Evolutionary conservation across 2,113 vertebrate genomes (phyloP).

Genomic region (Varanus salvator): DNA sequence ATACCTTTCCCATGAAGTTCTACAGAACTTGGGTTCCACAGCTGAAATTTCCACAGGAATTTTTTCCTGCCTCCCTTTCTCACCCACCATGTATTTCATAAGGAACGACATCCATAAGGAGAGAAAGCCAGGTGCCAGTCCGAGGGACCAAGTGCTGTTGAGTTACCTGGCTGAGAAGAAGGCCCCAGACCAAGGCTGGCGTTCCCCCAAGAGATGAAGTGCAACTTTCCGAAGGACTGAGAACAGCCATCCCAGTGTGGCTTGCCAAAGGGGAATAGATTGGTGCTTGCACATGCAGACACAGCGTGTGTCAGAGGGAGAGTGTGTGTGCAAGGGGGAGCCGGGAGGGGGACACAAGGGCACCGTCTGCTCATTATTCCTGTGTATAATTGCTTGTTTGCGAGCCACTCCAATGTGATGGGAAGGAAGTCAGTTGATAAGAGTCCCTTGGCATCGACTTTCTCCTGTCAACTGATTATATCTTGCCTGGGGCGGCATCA

Average conservation of each 20-base stretch:
- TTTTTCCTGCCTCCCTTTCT: too few species aligned
- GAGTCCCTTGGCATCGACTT: conserved; percentile 24
- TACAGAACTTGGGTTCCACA: not conserved
- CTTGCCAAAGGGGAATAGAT: not conserved
- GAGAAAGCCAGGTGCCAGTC: not conserved
- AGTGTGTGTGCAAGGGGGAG: not conserved
- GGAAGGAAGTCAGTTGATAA: conserved; percentile 32
- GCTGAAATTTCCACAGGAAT: not conserved
- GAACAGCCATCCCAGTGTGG: not conserved
- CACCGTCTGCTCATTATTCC: conserved; percentile 15
- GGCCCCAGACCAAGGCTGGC: not conserved
- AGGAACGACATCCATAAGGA: not conserved
- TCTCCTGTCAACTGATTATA: conserved; percentile 44
- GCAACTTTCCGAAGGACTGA: not conserved
- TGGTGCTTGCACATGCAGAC: not conserved
- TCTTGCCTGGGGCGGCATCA: conserved; percentile 42
- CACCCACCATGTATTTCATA: too few species aligned
- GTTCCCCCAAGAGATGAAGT: not conserved
- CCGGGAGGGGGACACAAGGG: not conserved
- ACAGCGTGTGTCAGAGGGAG: not conserved
- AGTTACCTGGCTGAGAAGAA: not conserved
- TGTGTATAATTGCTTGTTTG: conserved; percentile 33
- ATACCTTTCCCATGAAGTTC: too few species aligned
- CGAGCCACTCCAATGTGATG: conserved; percentile 31
- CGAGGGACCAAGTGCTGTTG: not conserved